Evolutionary conservation across 2,888 invertebrate species (phyloP), one percentile per base, ranked within the genome.

Genomic region (Gasteruption jaculator): DNA sequence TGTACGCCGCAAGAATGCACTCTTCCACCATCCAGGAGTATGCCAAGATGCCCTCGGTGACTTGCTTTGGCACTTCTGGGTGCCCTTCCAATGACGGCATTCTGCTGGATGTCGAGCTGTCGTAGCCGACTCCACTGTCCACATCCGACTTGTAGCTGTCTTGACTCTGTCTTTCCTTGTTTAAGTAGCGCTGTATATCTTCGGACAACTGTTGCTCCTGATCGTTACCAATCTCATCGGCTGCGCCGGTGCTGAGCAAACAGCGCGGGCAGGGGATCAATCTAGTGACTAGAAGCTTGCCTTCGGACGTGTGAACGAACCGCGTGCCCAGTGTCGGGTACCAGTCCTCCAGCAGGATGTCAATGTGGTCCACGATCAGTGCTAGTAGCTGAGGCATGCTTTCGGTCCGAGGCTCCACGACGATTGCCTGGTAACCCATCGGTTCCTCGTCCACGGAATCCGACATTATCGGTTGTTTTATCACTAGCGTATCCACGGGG

Each of bases 231-330:
- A 52, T 56, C n/a, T 36, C 46, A 4, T 52, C 62, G n/a, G 24
- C 42, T n/a, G 73, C 74, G 21, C 57, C 55, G 3, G 56, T 61
- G 32, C 60, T 63, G 5, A 69, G 44, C 33, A 95, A 73, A 66
- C 97, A 99, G 18, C 82, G 80, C 0, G 92, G 89, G 66, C 99
- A 99, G 0, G 95, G 90, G 48, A 96, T 88, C 40, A 96, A 71
- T 7, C 97, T 79, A 0, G 95, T 96, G 37, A 99, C 91, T 25
- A 99, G 76, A 68, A 95, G 88, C 57, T 91, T 83, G 0, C 97
- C 97, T 58, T 95, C 94, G 0, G 94, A 94, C 0, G 96, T 96
- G 70, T 99, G 97, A 3, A 95, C 93, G 73, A 99, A 99, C 26
- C 97, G 81, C 0, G 95, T 95, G 14, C 96, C 96, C 40, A 95